Evolutionary conservation across 2,113 vertebrate species (phyloP).

Genomic region (Sprattus sprattus): DNA sequence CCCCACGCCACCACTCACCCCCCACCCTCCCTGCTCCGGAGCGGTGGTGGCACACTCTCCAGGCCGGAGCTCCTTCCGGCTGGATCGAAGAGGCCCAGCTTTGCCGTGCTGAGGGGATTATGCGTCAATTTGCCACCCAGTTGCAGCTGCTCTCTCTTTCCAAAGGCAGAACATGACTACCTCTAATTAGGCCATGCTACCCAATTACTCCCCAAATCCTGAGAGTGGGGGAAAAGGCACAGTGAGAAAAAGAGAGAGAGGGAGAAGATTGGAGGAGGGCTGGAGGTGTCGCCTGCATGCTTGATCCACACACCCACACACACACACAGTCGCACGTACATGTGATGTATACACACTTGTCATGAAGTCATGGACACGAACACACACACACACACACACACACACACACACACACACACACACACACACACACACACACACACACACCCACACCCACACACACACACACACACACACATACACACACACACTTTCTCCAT

Average conservation of each 20-base stretch:
- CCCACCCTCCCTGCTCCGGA: neutral
- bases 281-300: neutral
- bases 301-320: neutral
- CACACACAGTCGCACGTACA: neutral
- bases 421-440: neutral
- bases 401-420: neutral
- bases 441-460: neutral
- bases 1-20: neutral
- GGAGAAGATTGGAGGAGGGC: neutral
- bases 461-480: neutral
- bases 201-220: conserved; percentile 67
- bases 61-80: neutral
- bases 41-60: neutral
- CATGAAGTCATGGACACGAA: neutral
- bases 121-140: conserved; percentile 72
- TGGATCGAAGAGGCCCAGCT: conserved; percentile 35
- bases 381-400: neutral
- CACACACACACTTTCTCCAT: neutral
- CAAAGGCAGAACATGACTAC: conserved; percentile 60
- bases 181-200: conserved; percentile 71
- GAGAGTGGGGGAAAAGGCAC: conserved; percentile 32
- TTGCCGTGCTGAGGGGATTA: conserved; percentile 64
- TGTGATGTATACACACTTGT: neutral
- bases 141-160: conserved; percentile 54
- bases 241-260: neutral